Conservation (phyloP, 1,140 invertebrate species). For the Medauroidea extradentata region DNA sequence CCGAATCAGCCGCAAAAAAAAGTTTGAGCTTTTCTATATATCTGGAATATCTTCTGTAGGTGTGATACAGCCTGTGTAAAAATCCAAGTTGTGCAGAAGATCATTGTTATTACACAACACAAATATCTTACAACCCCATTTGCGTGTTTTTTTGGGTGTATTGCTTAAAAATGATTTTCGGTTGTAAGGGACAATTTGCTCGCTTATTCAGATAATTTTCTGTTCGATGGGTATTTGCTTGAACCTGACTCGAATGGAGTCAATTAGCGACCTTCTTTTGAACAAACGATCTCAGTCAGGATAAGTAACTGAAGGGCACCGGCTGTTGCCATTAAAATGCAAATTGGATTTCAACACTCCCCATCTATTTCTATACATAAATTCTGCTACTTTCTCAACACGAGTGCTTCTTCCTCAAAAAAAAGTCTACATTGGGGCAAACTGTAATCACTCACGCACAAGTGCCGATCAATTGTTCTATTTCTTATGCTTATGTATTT, state of each 20-base stretch:
- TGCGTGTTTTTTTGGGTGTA: constrained; percentile 43
- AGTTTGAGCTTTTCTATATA: constrained; percentile 25
- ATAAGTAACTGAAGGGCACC: background rate
- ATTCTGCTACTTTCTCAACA: background rate
- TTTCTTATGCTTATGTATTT: background rate
- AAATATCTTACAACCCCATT: constrained; percentile 45
- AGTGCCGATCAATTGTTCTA: constrained; percentile 5
- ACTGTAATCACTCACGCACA: background rate
- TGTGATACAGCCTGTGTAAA: constrained; percentile 33
- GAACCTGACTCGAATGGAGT: background rate
- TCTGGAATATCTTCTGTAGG: constrained; percentile 17
- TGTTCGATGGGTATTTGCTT: background rate
- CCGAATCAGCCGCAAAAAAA: constrained; percentile 18
- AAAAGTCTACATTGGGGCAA: background rate
- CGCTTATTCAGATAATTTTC: background rate
- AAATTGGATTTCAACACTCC: background rate
- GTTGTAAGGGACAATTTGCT: constrained; percentile 42
- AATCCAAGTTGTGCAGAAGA: constrained; percentile 42
- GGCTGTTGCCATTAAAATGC: constrained; percentile 3
- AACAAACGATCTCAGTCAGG: background rate
- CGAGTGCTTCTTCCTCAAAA: background rate
- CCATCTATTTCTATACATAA: background rate
- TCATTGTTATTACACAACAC: constrained; percentile 34
- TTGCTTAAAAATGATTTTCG: constrained; percentile 40
- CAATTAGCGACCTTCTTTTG: background rate